Conservation (phyloP, 2,113 vertebrate species). For the Chloebia gouldiae region DNA sequence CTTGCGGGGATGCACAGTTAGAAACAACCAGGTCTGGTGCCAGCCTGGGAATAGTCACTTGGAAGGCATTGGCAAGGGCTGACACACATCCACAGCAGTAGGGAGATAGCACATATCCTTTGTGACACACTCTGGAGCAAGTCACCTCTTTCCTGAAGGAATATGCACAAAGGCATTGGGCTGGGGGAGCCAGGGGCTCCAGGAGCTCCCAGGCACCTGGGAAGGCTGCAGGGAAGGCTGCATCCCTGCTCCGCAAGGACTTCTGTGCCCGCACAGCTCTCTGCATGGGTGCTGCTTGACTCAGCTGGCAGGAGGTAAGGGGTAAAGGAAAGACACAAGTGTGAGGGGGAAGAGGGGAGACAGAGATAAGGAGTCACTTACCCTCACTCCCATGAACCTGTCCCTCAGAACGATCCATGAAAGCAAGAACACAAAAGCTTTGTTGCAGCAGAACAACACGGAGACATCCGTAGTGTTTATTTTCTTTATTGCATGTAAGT, state of each 20-base stretch:
- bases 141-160: background rate
- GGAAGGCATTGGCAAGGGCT: background rate
- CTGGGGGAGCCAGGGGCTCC: background rate
- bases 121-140: background rate
- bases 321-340: background rate
- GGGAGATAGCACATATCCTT: background rate
- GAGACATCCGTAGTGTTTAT: conserved; percentile 96
- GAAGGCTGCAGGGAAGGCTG: background rate
- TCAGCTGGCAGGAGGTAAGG: background rate
- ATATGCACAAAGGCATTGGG: background rate
- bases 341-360: conserved; percentile 2
- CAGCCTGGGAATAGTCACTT: background rate
- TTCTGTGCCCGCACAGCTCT: rapidly evolving
- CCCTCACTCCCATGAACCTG: conserved; percentile 98
- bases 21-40: background rate
- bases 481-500: conserved; percentile 97
- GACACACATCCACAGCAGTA: background rate
- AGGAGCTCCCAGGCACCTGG: background rate
- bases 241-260: background rate
- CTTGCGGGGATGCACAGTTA: background rate
- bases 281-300: background rate
- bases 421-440: conserved; percentile 97
- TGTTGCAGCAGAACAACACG: conserved; percentile 98
- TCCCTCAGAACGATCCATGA: conserved; percentile 98
- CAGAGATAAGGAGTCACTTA: conserved; percentile 77